These are phyloP conservation scores for Sesamia nonagrioides DNA, from an alignment of 1,140 invertebrate genomes.

Conservation along the genomic window DNA sequence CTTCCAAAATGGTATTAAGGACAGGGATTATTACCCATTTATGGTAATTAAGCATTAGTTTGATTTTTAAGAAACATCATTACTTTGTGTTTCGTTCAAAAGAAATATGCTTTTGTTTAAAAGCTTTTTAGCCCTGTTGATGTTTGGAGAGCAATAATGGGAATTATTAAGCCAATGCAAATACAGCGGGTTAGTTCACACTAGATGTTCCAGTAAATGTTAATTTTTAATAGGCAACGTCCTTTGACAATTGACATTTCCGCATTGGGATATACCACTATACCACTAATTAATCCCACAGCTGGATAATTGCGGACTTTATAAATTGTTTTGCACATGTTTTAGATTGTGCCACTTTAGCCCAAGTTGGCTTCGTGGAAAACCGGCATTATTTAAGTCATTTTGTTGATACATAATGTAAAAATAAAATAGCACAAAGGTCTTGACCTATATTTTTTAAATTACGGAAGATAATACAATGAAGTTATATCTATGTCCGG, in stretches of 20 bases:
- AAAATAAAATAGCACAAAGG: too few species aligned
- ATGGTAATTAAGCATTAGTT: background rate
- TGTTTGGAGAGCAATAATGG: too few species aligned
- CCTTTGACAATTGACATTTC: constrained; percentile 65
- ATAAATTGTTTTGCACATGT: constrained; percentile 50
- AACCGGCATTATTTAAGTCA: background rate
- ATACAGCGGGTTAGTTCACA: constrained; percentile 35
- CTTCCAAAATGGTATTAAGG: background rate
- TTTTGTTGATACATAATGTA: too few species aligned
- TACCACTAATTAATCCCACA: constrained; percentile 42
- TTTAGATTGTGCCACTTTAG: constrained; percentile 34
- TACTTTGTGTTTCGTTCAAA: too few species aligned
- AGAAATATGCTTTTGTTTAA: background rate
- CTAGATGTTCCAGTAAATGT: constrained; percentile 45
- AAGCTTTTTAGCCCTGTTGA: background rate
- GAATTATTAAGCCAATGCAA: too few species aligned
- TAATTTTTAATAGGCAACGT: constrained; percentile 58
- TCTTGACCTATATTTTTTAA: too few species aligned
- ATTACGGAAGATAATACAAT: too few species aligned
- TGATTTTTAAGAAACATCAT: background rate
- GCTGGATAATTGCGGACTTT: constrained; percentile 10
- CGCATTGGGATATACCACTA: constrained; percentile 54
- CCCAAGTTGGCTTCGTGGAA: background rate
- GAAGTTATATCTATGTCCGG: too few species aligned
- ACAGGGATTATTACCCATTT: background rate